Percentiles rank a stretch among this genome's conserved stretches.
Evolutionary conservation across 2,797 vertebrate genomes (phyloP).

Genomic region (Peromyscus melanophrys): DNA sequence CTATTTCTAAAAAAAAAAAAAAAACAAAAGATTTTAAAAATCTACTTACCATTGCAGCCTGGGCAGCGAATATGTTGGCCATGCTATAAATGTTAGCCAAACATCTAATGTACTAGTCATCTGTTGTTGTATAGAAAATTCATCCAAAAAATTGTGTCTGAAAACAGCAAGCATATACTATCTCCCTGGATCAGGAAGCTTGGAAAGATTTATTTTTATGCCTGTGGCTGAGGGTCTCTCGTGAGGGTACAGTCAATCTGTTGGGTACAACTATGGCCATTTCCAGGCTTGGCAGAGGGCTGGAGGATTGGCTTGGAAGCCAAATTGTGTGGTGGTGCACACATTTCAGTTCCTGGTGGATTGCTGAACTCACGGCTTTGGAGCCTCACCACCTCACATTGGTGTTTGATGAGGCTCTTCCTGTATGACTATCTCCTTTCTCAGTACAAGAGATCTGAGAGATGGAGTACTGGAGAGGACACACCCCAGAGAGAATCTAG

Average conservation of each 20-base stretch:
- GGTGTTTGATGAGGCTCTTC: not conserved
- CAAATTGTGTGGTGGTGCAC: not conserved
- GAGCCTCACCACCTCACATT: not conserved
- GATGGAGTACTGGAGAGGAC: not conserved
- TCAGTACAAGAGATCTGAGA: not conserved
- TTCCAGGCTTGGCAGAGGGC: not conserved
- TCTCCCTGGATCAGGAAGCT: not conserved
- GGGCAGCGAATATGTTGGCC: not conserved
- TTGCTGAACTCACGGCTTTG: not conserved
- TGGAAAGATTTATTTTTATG: not conserved
- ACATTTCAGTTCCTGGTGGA: not conserved
- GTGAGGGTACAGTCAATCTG: not conserved
- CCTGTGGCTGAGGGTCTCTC: not conserved
- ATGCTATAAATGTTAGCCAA: not conserved
- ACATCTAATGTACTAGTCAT: not conserved
- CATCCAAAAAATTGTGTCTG: not conserved
- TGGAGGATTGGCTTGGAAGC: not conserved
- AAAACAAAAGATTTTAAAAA: not conserved
- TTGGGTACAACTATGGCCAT: not conserved
- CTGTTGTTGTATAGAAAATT: conserved; percentile 1
- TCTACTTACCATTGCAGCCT: not conserved
- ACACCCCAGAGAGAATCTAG: not conserved
- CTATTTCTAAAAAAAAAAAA: not conserved
- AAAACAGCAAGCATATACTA: conserved; percentile 1
- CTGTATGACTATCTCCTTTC: not conserved